These are phyloP conservation scores for Brachypteracias leptosomus DNA, from an alignment of 2,113 vertebrate species.

Conservation along the genomic window DNA sequence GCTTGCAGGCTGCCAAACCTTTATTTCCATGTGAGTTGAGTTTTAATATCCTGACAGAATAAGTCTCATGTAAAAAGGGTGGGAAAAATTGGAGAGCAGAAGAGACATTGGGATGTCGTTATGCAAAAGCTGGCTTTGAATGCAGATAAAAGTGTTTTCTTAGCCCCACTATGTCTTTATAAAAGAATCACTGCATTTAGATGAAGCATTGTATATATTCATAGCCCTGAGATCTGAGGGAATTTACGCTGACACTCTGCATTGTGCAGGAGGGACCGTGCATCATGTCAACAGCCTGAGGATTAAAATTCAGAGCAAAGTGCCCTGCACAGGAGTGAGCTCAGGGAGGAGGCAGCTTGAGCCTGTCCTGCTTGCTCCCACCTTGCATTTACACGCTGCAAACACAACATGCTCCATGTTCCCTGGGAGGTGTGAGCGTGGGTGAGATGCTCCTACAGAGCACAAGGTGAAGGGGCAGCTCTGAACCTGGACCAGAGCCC, in stretches of 20 bases:
- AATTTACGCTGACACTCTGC: not conserved
- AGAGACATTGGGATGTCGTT: not conserved
- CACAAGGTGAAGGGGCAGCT: not conserved
- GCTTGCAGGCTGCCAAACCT: not conserved
- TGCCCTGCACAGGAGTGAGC: not conserved
- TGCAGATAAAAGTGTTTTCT: conserved; percentile 3
- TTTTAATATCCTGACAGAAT: not conserved
- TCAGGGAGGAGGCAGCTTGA: not conserved
- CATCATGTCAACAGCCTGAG: not conserved
- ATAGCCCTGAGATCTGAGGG: not conserved
- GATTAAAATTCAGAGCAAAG: not conserved
- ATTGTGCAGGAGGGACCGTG: not conserved
- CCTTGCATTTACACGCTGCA: not conserved
- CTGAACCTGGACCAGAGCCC: not conserved
- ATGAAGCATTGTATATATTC: not conserved
- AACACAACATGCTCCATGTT: fast-evolving
- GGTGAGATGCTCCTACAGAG: not conserved
- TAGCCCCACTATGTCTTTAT: not conserved
- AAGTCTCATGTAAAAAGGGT: not conserved
- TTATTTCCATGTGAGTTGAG: not conserved
- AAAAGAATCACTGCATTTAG: not conserved
- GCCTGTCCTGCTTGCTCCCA: not conserved
- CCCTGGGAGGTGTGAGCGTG: not conserved
- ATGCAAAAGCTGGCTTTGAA: conserved; percentile 4
- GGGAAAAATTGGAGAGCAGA: not conserved